A percentile compares a stretch with the other conserved stretches of the same genome.
phyloP scores from a whole-genome alignment of 1,140 invertebrate genomes.

The Aphis craccivora region DNA sequence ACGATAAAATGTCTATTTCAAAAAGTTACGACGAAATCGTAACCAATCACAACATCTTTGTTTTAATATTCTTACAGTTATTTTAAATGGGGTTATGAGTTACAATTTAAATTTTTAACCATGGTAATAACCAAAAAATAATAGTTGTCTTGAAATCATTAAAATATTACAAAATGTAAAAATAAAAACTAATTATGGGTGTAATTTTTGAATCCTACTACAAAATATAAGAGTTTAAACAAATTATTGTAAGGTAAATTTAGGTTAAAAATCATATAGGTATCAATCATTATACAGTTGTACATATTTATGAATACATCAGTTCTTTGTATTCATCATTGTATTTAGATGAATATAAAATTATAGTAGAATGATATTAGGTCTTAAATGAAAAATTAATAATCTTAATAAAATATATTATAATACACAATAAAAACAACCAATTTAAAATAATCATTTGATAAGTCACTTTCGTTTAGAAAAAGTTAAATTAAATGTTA shows the following conservation, averaged over 20 bases:
- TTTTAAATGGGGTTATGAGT: neutral
- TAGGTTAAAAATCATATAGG: neutral
- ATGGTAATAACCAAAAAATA: neutral
- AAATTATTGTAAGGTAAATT: neutral
- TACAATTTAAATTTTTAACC: neutral
- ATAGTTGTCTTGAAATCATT: neutral
- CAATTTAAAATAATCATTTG: neutral
- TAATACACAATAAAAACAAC: neutral
- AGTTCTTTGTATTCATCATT: no score
- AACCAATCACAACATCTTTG: neutral
- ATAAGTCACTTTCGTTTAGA: neutral
- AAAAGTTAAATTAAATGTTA: constrained; percentile 17
- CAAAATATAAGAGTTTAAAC: neutral
- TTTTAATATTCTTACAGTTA: neutral
- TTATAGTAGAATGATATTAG: neutral
- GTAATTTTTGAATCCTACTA: neutral
- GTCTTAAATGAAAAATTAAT: neutral
- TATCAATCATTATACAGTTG: neutral
- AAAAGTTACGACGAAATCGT: neutral
- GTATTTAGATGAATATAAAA: neutral
- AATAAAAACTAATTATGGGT: neutral
- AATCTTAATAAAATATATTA: neutral
- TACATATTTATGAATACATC: neutral
- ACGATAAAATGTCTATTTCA: neutral
- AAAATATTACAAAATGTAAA: neutral